These are phyloP conservation scores for Meloidogyne hapla DNA, from an alignment of 1,140 invertebrate species.

Conservation along the genomic window DNA sequence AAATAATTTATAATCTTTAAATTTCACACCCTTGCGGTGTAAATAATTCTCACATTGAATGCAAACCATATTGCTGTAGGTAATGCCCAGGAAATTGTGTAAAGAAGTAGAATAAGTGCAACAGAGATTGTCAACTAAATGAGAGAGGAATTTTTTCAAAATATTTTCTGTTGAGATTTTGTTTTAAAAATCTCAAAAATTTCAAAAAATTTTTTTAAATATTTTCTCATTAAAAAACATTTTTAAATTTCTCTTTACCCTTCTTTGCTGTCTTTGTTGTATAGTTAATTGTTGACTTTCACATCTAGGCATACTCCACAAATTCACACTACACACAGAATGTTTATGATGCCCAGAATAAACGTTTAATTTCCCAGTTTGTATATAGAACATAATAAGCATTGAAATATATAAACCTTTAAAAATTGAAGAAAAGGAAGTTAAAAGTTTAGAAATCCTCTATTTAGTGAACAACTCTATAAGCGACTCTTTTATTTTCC, in stretches of 20 bases:
- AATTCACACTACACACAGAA: background rate
- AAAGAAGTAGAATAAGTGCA: slow-evolving; percentile 7
- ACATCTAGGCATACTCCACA: slow-evolving; percentile 2
- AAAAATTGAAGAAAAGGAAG: background rate
- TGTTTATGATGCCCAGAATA: background rate
- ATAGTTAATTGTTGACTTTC: slow-evolving; percentile 9
- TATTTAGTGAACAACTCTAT: too few species aligned
- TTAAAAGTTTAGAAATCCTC: too few species aligned
- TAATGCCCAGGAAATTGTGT: slow-evolving; percentile 2
- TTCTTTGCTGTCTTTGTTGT: slow-evolving; percentile 2
- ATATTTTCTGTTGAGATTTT: too few species aligned
- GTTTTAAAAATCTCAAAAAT: too few species aligned
- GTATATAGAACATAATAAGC: slow-evolving; percentile 7
- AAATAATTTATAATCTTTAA: background rate
- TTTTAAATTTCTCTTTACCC: background rate
- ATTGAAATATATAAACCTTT: slow-evolving; percentile 9
- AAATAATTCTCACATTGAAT: slow-evolving; percentile 5
- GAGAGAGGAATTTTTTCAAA: background rate
- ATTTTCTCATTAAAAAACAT: too few species aligned
- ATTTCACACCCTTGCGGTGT: background rate
- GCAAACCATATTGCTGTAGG: slow-evolving; percentile 15
- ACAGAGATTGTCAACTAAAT: slow-evolving; percentile 8
- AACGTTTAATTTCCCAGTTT: background rate
- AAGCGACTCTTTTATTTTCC: too few species aligned
- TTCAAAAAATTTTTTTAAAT: background rate